Conservation (phyloP, 1,140 invertebrate genomes). For the Laupala kohalensis region DNA sequence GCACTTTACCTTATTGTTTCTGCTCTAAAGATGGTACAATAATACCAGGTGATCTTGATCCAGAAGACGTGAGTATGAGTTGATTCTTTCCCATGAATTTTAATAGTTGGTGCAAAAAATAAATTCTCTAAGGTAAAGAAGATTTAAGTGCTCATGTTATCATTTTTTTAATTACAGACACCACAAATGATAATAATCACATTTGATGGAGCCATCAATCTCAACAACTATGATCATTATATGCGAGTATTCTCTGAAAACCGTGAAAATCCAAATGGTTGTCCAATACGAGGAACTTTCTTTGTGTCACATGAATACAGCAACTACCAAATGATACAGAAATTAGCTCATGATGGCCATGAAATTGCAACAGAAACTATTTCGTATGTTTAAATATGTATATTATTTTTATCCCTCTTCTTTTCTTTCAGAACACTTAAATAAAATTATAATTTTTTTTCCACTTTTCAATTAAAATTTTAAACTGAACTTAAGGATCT, state of each 20-base stretch:
- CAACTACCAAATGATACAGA: conserved; percentile 84
- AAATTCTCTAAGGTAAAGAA: too few relatives aligned
- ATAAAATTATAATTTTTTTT: too few relatives aligned
- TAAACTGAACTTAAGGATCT: too few relatives aligned
- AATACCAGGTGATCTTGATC: conserved; percentile 67
- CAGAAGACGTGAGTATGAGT: conserved; percentile 52
- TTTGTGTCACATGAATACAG: conserved; percentile 91
- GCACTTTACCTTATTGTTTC: conserved; percentile 79
- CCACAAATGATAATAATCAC: conserved; percentile 89
- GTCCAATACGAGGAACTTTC: conserved; percentile 80
- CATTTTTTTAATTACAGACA: conserved; percentile 42
- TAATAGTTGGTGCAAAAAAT: too few relatives aligned
- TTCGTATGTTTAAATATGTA: conserved; percentile 40
- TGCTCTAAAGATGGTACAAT: conserved; percentile 82
- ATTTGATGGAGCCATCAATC: conserved; percentile 85
- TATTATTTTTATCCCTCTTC: too few relatives aligned
- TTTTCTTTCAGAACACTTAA: too few relatives aligned
- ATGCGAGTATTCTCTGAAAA: conserved; percentile 68
- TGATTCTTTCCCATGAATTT: too few relatives aligned
- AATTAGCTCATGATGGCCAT: conserved; percentile 74
- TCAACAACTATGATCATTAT: conserved; percentile 83
- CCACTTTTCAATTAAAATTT: too few relatives aligned
- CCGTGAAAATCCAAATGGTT: conserved; percentile 77
- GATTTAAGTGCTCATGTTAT: background rate
- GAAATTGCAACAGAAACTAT: conserved; percentile 86